phyloP scores from a whole-genome alignment of 2,113 vertebrate genomes.

The Suncus etruscus region DNA sequence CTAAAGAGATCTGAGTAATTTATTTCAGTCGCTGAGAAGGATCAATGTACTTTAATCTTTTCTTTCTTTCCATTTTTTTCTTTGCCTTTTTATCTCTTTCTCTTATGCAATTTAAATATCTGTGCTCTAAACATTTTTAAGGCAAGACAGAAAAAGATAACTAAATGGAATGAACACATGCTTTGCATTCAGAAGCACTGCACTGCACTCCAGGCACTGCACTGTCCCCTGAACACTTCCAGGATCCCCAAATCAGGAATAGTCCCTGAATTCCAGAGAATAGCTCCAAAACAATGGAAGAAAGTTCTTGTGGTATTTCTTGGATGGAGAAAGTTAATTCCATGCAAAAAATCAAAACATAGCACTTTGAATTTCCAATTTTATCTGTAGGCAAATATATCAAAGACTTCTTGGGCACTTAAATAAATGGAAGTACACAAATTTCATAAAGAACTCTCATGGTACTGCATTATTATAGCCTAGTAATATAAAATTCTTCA shows the following conservation, averaged over 20 bases:
- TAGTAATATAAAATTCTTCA: conserved; percentile 75
- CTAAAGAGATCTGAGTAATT: not conserved
- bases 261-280: too few relatives aligned
- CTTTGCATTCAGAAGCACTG: too few relatives aligned
- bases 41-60: not conserved
- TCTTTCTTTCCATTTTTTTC: not conserved
- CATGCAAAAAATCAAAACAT: conserved; percentile 45
- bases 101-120: not conserved
- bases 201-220: too few relatives aligned
- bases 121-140: not conserved
- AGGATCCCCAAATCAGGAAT: too few relatives aligned
- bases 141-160: too few relatives aligned
- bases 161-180: too few relatives aligned
- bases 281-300: too few relatives aligned
- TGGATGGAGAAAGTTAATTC: conserved; percentile 5
- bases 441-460: not conserved
- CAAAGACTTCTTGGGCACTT: conserved; percentile 37
- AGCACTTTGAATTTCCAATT: conserved; percentile 50
- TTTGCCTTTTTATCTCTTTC: not conserved
- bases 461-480: not conserved
- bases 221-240: too few relatives aligned
- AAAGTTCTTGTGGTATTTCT: conserved; percentile 15
- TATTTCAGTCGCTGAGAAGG: not conserved
- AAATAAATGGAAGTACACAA: not conserved
- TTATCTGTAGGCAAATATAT: conserved; percentile 29